These are phyloP conservation scores for Grapholita molesta DNA, from an alignment of 1,140 invertebrate genomes.

Conservation along the genomic window DNA sequence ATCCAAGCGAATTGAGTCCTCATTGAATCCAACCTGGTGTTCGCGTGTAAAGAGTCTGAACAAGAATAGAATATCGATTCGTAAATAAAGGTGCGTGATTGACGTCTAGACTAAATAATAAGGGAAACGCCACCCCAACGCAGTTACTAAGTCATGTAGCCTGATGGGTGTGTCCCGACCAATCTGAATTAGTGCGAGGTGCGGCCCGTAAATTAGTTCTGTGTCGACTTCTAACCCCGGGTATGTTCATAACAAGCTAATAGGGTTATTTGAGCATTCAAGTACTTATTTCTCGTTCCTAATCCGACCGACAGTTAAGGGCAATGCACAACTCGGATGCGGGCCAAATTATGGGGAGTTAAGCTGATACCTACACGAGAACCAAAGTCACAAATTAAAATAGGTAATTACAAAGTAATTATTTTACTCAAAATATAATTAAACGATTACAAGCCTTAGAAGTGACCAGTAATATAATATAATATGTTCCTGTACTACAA, in stretches of 20 bases:
- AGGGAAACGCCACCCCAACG: not conserved
- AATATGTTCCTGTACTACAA: too few relatives aligned
- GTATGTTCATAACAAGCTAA: not conserved
- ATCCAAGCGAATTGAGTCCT: too few relatives aligned
- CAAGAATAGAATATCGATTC: not conserved
- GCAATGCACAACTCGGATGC: not conserved
- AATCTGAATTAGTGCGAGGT: not conserved
- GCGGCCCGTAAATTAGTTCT: constrained; percentile 2
- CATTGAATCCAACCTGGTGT: too few relatives aligned
- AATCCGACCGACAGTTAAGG: not conserved
- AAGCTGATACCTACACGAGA: not conserved
- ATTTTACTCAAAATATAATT: too few relatives aligned
- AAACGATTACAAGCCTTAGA: too few relatives aligned
- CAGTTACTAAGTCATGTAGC: constrained; percentile 2
- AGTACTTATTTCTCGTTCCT: not conserved
- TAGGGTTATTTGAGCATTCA: not conserved
- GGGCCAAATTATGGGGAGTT: not conserved
- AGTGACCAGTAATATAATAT: too few relatives aligned
- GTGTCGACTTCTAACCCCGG: not conserved
- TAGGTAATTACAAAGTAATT: too few relatives aligned
- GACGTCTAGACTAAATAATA: constrained; percentile 5
- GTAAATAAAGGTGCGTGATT: not conserved
- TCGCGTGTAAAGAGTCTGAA: too few relatives aligned
- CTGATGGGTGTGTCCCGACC: not conserved
- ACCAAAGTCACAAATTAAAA: too few relatives aligned